Evolutionary conservation across 2,113 vertebrate species (phyloP).

Genomic region (Etheostoma spectabile): DNA sequence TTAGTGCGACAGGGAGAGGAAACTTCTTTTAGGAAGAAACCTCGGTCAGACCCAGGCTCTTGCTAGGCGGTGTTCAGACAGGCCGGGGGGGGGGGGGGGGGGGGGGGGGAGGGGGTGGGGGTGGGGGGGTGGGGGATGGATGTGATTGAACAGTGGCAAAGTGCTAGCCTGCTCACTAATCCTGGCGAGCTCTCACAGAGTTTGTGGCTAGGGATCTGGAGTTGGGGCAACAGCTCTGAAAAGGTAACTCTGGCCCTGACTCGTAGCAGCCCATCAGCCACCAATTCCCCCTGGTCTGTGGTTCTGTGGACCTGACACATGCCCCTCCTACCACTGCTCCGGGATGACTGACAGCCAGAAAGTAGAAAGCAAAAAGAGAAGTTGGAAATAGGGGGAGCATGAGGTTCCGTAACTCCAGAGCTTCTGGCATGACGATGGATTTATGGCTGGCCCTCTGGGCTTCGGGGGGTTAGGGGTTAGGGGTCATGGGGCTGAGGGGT

Average conservation of each 20-base stretch:
- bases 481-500: slow-evolving; percentile 51
- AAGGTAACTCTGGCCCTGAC: slow-evolving; percentile 58
- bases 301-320: slow-evolving; percentile 47
- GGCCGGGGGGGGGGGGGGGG: no score
- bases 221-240: slow-evolving; percentile 19
- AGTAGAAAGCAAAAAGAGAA: slow-evolving; percentile 35
- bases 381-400: slow-evolving; percentile 15
- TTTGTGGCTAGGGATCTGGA: neutral
- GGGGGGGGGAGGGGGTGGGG: no score
- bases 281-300: slow-evolving; percentile 14
- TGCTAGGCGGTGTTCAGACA: no score
- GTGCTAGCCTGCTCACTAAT: slow-evolving; percentile 1
- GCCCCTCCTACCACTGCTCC: slow-evolving; percentile 7
- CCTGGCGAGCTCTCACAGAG: slow-evolving; percentile 25
- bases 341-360: slow-evolving; percentile 23
- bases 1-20: no score
- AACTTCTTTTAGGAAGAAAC: no score
- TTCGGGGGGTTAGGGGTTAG: slow-evolving; percentile 69
- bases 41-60: no score
- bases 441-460: slow-evolving; percentile 73
- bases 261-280: neutral
- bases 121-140: no score
- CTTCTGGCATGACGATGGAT: slow-evolving; percentile 76
- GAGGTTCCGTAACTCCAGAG: slow-evolving; percentile 61
- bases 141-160: no score